Evolutionary conservation across 2,888 invertebrate genomes (phyloP), one percentile per base, ranked within the genome.

Genomic region (Kryphioiulus occultus): DNA sequence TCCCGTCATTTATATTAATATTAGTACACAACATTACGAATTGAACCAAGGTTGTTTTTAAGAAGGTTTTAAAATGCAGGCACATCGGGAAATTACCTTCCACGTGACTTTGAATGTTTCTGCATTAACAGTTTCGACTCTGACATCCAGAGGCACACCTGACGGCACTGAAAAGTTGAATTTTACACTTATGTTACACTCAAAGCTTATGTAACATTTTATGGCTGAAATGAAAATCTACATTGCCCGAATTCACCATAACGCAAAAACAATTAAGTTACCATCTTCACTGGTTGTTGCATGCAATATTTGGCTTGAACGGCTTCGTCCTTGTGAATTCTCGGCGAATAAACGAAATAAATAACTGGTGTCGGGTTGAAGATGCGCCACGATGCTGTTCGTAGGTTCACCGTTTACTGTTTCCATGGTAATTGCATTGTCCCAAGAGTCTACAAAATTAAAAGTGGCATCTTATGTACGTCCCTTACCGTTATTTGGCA

Each of bases 1-100:
- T 89, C 92, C 91, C 9, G 35, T 92, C 91, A 9, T 91, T 91
- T 5, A 91, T 90, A 91, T 87, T 90, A 35, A 35, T 7, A 90
- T 9, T 91, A 85, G 19, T 30, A 83, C n/a, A 19, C 7, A 83
- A 26, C 19, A 4, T 30, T 53, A n/a, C n/a, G 47, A 12, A 12
- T 47, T 47, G 47, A 9, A 17, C 4, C 12, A 47, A 17, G n/a
- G n/a, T n/a, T n/a, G n/a, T n/a, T n/a, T n/a, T n/a, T n/a, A n/a
- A n/a, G n/a, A n/a, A n/a, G n/a, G n/a, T n/a, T n/a, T n/a, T n/a
- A n/a, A n/a, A n/a, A n/a, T n/a, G n/a, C n/a, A n/a, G n/a, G n/a
- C n/a, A 47, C 15, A 17, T 3, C 47, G 19, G 3, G 26, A 35
- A 83, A 30, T 42, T 83, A 87, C 87, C 86, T 86, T 88, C 88